Conservation (phyloP, 2,797 vertebrate genomes). For the Thamnophis elegans region DNA sequence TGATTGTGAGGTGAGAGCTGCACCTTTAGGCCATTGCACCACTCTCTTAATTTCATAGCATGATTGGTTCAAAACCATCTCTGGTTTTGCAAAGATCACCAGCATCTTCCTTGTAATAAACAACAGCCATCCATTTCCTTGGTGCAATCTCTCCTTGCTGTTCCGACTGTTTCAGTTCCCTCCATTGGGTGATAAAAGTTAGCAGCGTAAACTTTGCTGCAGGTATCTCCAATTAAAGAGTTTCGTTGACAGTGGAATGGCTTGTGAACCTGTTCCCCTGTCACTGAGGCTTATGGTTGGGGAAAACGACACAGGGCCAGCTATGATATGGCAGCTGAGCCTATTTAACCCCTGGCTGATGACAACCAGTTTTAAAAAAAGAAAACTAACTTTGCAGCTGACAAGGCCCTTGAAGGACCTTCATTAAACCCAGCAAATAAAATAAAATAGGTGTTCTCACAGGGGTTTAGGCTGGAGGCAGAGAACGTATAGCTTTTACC, state of each 20-base stretch:
- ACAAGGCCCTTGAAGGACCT: not conserved
- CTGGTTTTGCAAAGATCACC: slow-evolving; percentile 6
- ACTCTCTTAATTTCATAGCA: not conserved
- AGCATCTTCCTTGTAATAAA: not conserved
- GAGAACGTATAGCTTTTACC: not conserved
- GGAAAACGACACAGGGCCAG: not conserved
- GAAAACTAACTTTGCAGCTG: not conserved
- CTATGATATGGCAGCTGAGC: not conserved
- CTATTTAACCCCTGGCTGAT: not conserved
- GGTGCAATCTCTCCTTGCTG: not conserved
- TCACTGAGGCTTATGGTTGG: not conserved
- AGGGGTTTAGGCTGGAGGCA: not conserved
- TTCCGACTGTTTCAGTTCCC: not conserved
- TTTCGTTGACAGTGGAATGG: not conserved
- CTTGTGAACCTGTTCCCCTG: not conserved
- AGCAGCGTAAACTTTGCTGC: not conserved
- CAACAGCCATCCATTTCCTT: slow-evolving; percentile 10
- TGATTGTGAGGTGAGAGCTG: too few relatives aligned
- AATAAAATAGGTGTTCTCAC: not conserved
- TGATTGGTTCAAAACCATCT: not conserved
- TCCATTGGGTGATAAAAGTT: not conserved
- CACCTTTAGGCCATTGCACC: too few relatives aligned
- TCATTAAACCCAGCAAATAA: not conserved
- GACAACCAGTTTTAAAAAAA: not conserved
- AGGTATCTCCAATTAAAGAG: not conserved